A percentile compares a stretch with the other conserved stretches of the same genome.
Evolutionary conservation across 2,797 vertebrate species (phyloP).

Genomic region (Typhlichthys eigenmanni): DNA sequence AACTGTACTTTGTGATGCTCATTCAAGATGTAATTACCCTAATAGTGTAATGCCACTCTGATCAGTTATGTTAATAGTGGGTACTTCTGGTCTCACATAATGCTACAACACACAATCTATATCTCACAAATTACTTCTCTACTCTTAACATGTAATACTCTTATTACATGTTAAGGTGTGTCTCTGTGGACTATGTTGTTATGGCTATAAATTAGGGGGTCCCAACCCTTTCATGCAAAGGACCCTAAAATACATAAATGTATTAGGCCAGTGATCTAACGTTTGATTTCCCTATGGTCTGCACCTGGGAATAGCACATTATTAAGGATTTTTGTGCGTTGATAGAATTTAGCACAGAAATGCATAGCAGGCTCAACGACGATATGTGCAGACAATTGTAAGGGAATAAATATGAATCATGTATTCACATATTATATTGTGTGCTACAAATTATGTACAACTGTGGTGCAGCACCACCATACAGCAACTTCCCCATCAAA

Average conservation of each 20-base stretch:
- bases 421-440: conserved; percentile 15
- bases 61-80: not conserved
- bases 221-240: conserved; percentile 11
- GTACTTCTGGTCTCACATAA: not conserved
- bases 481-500: no score
- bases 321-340: conserved; percentile 42
- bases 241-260: conserved; percentile 25
- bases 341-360: conserved; percentile 29
- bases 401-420: conserved; percentile 27
- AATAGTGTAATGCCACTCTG: conserved; percentile 13
- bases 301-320: conserved; percentile 22
- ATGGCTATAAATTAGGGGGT: no score
- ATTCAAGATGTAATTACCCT: conserved; percentile 1
- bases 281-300: conserved; percentile 19
- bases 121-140: conserved; percentile 45
- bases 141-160: no score
- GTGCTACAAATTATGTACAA: conserved; percentile 9
- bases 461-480: no score
- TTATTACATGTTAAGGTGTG: not conserved
- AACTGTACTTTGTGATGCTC: not conserved
- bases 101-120: conserved; percentile 6
- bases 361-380: conserved; percentile 19
- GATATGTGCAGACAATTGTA: conserved; percentile 15
- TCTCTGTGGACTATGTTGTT: not conserved
- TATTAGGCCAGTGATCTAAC: conserved; percentile 16